These are phyloP conservation scores for Lates calcarifer DNA, from an alignment of 2,113 vertebrate genomes.

Conservation along the genomic window DNA sequence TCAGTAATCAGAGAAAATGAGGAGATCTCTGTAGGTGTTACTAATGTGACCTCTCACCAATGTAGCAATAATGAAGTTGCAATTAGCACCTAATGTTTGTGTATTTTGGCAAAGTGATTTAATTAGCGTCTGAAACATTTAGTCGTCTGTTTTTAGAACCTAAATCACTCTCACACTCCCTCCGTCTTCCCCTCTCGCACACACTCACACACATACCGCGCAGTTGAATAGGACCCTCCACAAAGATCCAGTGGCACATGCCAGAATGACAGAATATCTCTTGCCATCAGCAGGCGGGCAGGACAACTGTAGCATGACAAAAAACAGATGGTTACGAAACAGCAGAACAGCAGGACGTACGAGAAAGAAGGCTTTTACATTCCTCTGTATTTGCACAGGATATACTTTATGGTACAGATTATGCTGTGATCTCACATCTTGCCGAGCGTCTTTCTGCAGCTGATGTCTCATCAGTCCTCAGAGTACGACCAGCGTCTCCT, in stretches of 20 bases:
- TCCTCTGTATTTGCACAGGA: background rate
- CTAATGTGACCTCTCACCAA: slow-evolving; percentile 34
- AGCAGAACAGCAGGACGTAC: background rate
- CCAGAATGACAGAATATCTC: slow-evolving; percentile 68
- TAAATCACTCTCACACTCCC: slow-evolving; percentile 2
- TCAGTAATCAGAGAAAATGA: background rate
- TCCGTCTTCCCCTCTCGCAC: slow-evolving; percentile 12
- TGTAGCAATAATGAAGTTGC: slow-evolving; percentile 35
- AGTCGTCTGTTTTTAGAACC: slow-evolving; percentile 48
- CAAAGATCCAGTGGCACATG: slow-evolving; percentile 69
- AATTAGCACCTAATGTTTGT: slow-evolving; percentile 27
- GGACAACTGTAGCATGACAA: slow-evolving; percentile 43
- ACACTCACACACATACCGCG: background rate
- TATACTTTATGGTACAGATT: background rate
- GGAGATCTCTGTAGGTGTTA: background rate
- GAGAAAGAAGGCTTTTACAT: background rate
- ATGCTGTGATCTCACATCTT: background rate
- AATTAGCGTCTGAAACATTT: slow-evolving; percentile 34
- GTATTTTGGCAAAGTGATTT: slow-evolving; percentile 32
- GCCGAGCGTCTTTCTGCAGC: slow-evolving; percentile 21
- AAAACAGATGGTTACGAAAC: slow-evolving; percentile 41
- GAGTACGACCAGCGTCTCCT: slow-evolving; percentile 18
- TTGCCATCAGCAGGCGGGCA: slow-evolving; percentile 46
- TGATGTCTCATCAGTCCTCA: slow-evolving; percentile 29
- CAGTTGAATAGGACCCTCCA: slow-evolving; percentile 50